Percentiles rank a stretch among this genome's conserved stretches.
Evolutionary conservation across 2,888 invertebrate genomes (phyloP).

Genomic region (Idaea biselata): DNA sequence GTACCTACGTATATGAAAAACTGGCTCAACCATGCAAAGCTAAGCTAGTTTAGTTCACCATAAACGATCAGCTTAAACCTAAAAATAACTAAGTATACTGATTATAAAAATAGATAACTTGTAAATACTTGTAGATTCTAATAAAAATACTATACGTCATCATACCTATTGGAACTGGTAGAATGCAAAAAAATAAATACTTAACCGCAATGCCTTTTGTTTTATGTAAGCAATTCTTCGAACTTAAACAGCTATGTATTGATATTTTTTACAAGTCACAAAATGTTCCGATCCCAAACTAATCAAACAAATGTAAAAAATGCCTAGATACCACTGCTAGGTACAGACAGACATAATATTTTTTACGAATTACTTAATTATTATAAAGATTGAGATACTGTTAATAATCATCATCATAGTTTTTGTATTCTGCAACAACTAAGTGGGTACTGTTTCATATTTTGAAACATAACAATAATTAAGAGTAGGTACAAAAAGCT

Average conservation of each 20-base stretch:
- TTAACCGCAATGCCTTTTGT: neutral
- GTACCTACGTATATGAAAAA: no score
- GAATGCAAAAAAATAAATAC: neutral
- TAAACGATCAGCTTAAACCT: neutral
- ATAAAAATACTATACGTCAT: neutral
- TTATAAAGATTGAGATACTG: neutral
- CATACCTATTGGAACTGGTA: neutral
- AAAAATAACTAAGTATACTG: neutral
- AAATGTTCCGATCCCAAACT: neutral
- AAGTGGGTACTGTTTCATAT: neutral
- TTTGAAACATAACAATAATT: no score
- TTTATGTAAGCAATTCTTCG: neutral
- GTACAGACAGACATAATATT: neutral
- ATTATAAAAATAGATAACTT: neutral
- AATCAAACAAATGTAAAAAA: neutral
- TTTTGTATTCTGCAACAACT: neutral
- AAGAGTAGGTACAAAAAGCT: no score
- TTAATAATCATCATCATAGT: neutral
- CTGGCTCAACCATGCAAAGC: no score
- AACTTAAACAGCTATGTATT: neutral
- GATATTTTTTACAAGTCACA: neutral
- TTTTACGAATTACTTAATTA: neutral
- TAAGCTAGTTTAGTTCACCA: no score
- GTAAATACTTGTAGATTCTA: no score
- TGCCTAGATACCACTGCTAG: neutral